Evolutionary conservation across 1,140 invertebrate species (phyloP), one percentile per base, ranked within the genome.

Genomic region (Anagrus nilaparvatae): DNA sequence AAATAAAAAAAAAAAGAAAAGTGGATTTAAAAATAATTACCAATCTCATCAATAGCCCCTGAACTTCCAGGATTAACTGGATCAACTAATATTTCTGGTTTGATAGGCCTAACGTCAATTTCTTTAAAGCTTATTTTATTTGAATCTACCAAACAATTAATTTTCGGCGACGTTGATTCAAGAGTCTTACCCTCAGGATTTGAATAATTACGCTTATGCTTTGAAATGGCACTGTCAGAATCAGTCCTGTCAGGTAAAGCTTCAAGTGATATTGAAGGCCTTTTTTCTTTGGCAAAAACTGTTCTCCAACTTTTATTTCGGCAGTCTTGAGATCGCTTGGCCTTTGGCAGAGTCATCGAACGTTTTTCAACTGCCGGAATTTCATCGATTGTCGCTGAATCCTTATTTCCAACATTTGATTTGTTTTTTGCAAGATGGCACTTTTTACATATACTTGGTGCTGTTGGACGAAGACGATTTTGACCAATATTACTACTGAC

Each of bases 271-370:
- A 58, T 43, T 1, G 64, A 67, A 0, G 65, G 60, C 18, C 63
- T 55, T 9, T 64, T 66, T 16, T 67, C 65, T 27, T 67, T 68
- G 3, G 55, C 55, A 18, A 68, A 68, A 2, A 66, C 64, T 23
- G 57, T 63, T 13, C 55, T 37, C 65, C 65, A 68, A 19, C 61
- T 61, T 12, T 60, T 68, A 40, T 59, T 61, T 40, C 60, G 60
- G 10, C 48, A 53, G 9, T 64, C 64, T 7, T 65, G 56, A 1
- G 56, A 56, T 27, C 63, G 60, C 13, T 49, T 52, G 2, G 54
- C 46, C 30, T 66, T 67, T 5, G 64, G 64, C 39, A 68, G 18
- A 0, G 63, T 68, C 61, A 62, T 67, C 2, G 63, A 62, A 0
- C 54, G 50, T 24, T 64, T 64, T 5, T 66, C 63, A 21, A 51